These are phyloP conservation scores for Ascaphus truei DNA, from an alignment of 2,113 vertebrate species.

Conservation along the genomic window DNA sequence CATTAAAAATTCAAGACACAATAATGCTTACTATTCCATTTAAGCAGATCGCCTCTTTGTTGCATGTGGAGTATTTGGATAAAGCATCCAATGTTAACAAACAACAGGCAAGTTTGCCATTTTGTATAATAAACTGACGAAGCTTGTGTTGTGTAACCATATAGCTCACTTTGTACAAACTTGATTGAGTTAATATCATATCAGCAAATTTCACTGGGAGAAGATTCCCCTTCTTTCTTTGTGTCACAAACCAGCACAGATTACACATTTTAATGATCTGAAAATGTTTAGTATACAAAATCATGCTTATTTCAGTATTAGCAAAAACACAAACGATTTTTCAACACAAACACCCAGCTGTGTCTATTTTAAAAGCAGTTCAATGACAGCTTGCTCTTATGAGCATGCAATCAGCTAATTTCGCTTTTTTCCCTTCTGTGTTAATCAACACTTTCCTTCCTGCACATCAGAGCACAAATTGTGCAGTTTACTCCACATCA, in stretches of 20 bases:
- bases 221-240: slow-evolving; percentile 83
- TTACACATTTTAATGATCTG: slow-evolving; percentile 85
- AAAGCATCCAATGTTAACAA: slow-evolving; percentile 75
- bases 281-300: slow-evolving; percentile 86
- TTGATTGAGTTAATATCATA: slow-evolving; percentile 87
- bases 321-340: slow-evolving; percentile 84
- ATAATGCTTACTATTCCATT: slow-evolving; percentile 54
- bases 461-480: slow-evolving; percentile 83
- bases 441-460: slow-evolving; percentile 87
- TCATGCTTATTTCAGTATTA: slow-evolving; percentile 86
- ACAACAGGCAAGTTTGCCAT: slow-evolving; percentile 76
- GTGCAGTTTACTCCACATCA: slow-evolving; percentile 80
- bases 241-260: slow-evolving; percentile 82
- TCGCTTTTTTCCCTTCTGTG: slow-evolving; percentile 80
- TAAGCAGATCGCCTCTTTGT: slow-evolving; percentile 60
- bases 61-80: slow-evolving; percentile 64
- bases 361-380: slow-evolving; percentile 86
- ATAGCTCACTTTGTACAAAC: slow-evolving; percentile 77
- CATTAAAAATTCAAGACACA: slow-evolving; percentile 69
- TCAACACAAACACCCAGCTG: slow-evolving; percentile 86
- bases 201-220: slow-evolving; percentile 80
- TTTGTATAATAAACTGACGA: slow-evolving; percentile 77
- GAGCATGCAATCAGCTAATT: slow-evolving; percentile 85
- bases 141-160: slow-evolving; percentile 72
- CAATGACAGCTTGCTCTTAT: slow-evolving; percentile 85